These are phyloP conservation scores for Hydrolagus affinis DNA, from an alignment of 2,113 vertebrate genomes.

Conservation along the genomic window DNA sequence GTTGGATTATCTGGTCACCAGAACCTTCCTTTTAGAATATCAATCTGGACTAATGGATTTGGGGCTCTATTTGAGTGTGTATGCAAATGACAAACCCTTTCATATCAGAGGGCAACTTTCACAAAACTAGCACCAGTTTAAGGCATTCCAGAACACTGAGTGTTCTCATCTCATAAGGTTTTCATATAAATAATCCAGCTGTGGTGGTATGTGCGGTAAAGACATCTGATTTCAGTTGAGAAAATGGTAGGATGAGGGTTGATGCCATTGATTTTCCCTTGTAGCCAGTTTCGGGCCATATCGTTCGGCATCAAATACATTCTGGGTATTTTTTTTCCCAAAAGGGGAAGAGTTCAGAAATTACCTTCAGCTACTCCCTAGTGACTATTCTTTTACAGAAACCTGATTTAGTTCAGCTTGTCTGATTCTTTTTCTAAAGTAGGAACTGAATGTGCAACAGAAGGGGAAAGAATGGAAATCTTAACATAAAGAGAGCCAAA, in stretches of 20 bases:
- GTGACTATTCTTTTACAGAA: background rate
- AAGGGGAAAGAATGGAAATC: background rate
- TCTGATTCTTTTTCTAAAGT: background rate
- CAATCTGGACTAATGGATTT: background rate
- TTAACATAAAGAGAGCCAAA: background rate
- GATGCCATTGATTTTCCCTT: background rate
- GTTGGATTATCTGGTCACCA: no score
- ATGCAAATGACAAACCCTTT: no score
- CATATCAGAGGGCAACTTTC: background rate
- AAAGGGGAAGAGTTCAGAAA: background rate
- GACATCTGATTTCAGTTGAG: no score
- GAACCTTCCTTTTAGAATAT: background rate
- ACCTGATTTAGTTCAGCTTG: background rate
- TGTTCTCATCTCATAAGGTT: background rate
- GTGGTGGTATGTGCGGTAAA: no score
- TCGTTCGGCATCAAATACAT: background rate
- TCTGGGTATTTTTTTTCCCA: background rate
- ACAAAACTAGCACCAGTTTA: background rate
- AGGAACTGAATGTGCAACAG: background rate
- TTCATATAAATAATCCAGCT: background rate
- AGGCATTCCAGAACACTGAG: background rate
- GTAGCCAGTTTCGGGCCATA: background rate
- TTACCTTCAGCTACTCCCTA: background rate
- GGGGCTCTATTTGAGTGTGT: background rate
- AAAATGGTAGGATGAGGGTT: background rate